Percentiles rank a stretch among this genome's conserved stretches.
phyloP scores from a whole-genome alignment of 2,113 vertebrate genomes.

The Myotis lucifugus region DNA sequence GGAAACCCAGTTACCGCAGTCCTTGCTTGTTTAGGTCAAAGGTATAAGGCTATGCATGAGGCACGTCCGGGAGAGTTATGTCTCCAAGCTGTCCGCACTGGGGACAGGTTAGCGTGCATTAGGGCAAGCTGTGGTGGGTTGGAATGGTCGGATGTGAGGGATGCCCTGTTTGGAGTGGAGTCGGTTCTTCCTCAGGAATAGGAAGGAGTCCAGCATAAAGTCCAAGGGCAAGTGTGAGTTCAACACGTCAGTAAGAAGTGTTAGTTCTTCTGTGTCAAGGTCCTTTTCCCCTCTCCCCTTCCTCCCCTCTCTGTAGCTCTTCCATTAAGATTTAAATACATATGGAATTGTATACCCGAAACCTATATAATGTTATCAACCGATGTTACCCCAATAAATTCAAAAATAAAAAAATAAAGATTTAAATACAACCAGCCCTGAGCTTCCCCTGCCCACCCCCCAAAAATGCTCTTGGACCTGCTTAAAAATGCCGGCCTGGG shows the following conservation, averaged over 20 bases:
- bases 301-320: neutral
- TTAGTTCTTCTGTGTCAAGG: neutral
- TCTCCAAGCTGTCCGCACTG: neutral
- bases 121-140: neutral
- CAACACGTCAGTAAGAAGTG: neutral
- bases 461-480: neutral
- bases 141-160: neutral
- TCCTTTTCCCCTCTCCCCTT: neutral
- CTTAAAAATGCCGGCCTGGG: neutral
- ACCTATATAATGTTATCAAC: neutral
- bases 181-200: neutral
- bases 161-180: neutral
- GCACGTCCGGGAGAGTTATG: neutral
- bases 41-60: neutral
- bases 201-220: neutral
- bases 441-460: neutral
- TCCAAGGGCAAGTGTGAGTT: neutral
- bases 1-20: neutral
- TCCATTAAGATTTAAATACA: neutral
- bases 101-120: neutral
- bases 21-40: neutral
- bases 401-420: neutral
- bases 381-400: neutral
- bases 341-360: neutral
- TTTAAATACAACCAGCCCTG: neutral